Evolutionary conservation across 2,888 invertebrate genomes (phyloP).

Genomic region (Plebejus argus): DNA sequence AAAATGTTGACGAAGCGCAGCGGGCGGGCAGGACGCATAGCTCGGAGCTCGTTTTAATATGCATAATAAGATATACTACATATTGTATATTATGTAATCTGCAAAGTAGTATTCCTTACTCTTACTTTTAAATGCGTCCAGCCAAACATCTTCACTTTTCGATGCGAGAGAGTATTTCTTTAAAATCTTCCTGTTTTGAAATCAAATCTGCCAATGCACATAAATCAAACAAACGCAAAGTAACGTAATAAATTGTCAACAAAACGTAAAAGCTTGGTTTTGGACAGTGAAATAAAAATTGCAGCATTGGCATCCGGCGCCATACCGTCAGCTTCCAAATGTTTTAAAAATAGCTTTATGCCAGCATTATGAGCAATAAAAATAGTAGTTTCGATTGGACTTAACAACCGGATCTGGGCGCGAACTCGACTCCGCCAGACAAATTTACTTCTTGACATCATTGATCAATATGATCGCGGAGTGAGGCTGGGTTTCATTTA

Average conservation of each 20-base stretch:
- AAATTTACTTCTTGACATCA: conserved; percentile 74
- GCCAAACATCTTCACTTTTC: neutral
- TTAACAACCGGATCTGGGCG: conserved; percentile 75
- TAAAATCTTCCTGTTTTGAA: neutral
- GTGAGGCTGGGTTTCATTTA: neutral
- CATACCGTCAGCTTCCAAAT: conserved; percentile 38
- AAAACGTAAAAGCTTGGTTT: neutral
- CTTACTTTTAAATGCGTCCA: neutral
- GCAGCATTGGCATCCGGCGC: conserved; percentile 31
- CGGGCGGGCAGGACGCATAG: neutral
- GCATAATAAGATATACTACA: no score
- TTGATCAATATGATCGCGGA: conserved; percentile 53
- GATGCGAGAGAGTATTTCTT: neutral
- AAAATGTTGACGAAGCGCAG: neutral
- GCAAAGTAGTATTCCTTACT: neutral
- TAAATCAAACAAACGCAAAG: neutral
- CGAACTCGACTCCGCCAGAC: conserved; percentile 58
- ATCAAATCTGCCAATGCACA: no score
- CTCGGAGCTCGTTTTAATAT: neutral
- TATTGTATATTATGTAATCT: no score
- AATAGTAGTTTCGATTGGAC: conserved; percentile 70
- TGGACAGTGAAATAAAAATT: conserved; percentile 26
- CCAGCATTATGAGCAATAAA: conserved; percentile 66
- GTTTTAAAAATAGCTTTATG: conserved; percentile 56
- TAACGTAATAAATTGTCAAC: neutral